Conservation (phyloP, 2,797 vertebrate species). For the Molossus alvarezi region DNA sequence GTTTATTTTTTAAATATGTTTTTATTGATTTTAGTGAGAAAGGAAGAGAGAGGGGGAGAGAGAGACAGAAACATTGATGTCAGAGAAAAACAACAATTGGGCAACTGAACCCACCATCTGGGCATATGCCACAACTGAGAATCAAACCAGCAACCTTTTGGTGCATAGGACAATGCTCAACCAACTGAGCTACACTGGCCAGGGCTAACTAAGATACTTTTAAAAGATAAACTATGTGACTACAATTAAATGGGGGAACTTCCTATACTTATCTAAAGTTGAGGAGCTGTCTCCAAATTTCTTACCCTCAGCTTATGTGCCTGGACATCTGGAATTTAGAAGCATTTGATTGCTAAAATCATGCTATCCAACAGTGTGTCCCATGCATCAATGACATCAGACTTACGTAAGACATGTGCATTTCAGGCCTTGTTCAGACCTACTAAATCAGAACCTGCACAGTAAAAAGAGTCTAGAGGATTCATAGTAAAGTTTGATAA, state of each 20-base stretch:
- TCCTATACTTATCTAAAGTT: neutral
- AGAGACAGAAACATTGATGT: neutral
- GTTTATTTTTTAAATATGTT: neutral
- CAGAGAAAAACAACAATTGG: too few species aligned
- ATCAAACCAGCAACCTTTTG: neutral
- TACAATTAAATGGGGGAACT: neutral
- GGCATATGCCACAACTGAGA: neutral
- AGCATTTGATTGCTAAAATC: neutral
- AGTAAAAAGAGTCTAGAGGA: neutral
- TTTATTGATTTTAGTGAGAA: neutral
- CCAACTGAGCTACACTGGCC: neutral
- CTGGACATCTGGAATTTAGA: constrained; percentile 13
- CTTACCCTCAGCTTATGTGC: neutral
- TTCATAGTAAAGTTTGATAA: neutral
- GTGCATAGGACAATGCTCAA: neutral
- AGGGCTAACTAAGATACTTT: neutral
- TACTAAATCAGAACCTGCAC: neutral
- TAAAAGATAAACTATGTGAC: neutral
- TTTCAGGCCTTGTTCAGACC: neutral
- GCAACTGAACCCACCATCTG: neutral
- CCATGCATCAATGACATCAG: neutral
- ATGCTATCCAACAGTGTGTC: neutral
- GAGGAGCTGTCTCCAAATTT: neutral
- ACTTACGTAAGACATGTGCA: neutral
- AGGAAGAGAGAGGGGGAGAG: neutral